These are phyloP conservation scores for Ictalurus furcatus DNA, from an alignment of 2,113 vertebrate genomes.

Conservation along the genomic window DNA sequence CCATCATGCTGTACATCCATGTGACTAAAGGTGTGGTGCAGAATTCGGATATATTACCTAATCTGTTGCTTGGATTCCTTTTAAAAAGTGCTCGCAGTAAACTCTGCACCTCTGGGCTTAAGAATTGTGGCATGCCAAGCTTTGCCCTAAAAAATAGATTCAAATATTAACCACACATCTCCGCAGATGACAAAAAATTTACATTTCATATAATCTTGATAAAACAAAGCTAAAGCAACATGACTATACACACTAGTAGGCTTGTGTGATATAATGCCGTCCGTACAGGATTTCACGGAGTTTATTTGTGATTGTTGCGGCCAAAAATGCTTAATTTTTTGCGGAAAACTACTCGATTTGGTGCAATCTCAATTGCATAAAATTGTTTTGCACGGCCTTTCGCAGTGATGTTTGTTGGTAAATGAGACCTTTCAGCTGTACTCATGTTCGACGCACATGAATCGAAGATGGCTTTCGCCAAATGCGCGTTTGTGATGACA, in stretches of 20 bases:
- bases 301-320: too few relatives aligned
- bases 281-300: too few relatives aligned
- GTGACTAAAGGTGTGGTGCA: not conserved
- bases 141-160: constrained; percentile 71
- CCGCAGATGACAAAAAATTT: not conserved
- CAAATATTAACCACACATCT: constrained; percentile 11
- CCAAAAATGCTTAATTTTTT: too few relatives aligned
- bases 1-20: not conserved
- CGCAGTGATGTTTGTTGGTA: too few relatives aligned
- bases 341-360: too few relatives aligned
- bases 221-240: not conserved
- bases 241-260: not conserved
- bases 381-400: too few relatives aligned
- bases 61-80: constrained; percentile 78
- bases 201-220: not conserved
- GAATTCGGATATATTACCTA: constrained; percentile 63
- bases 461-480: too few relatives aligned
- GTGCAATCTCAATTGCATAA: too few relatives aligned
- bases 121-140: constrained; percentile 81
- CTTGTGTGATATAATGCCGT: not conserved
- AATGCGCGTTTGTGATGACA: too few relatives aligned
- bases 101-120: constrained; percentile 81
- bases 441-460: too few relatives aligned
- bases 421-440: too few relatives aligned
- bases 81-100: constrained; percentile 80